Evolutionary conservation across 1,140 invertebrate genomes (phyloP).

Genomic region (Monomorium pharaonis): DNA sequence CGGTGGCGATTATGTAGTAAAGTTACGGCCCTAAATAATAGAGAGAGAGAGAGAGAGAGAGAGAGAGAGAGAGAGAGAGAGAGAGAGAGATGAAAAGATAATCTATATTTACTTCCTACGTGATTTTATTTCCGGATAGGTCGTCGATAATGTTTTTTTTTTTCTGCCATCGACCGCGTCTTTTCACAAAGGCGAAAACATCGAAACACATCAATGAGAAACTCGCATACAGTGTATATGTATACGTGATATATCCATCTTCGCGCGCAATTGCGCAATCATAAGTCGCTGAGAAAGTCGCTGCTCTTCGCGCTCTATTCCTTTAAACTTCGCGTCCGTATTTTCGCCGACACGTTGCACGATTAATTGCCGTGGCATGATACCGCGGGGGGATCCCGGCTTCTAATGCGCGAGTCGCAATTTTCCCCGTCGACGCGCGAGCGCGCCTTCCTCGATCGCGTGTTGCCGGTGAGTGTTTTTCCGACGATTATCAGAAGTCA

Average conservation of each 20-base stretch:
- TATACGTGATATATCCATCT: background rate
- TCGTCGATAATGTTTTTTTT: background rate
- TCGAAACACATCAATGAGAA: background rate
- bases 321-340: slow-evolving; percentile 20
- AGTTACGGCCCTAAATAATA: background rate
- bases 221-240: background rate
- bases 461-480: background rate
- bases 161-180: background rate
- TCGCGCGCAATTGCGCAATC: slow-evolving; percentile 41
- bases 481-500: background rate
- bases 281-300: slow-evolving; percentile 45
- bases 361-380: slow-evolving; percentile 51
- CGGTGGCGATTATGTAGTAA: background rate
- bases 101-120: slow-evolving; percentile 29
- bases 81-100: background rate
- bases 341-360: slow-evolving; percentile 9
- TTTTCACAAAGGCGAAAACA: background rate
- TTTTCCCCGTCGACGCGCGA: background rate
- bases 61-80: background rate
- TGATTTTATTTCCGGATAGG: slow-evolving; percentile 41
- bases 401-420: background rate
- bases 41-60: background rate
- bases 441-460: background rate
- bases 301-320: slow-evolving; percentile 11
- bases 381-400: background rate